Evolutionary conservation across 1,140 invertebrate genomes (phyloP).

Genomic region (Dolichoris vasculosae): DNA sequence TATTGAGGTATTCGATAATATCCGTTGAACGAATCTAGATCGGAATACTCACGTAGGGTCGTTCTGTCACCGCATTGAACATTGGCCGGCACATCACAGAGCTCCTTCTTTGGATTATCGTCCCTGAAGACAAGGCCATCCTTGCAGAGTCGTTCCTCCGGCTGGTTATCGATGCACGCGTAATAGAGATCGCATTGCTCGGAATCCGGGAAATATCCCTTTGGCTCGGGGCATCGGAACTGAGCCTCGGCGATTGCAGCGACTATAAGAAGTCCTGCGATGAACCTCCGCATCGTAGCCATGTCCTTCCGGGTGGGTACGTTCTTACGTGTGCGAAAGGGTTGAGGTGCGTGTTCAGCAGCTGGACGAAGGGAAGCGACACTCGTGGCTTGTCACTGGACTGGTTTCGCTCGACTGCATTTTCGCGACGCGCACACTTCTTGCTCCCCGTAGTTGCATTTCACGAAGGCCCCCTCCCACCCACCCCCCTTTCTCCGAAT

Average conservation of each 20-base stretch:
- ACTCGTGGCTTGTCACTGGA: constrained; percentile 57
- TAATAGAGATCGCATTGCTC: constrained; percentile 90
- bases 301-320: background rate
- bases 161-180: constrained; percentile 80
- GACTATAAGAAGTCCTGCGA: background rate
- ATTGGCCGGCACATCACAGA: constrained; percentile 86
- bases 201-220: constrained; percentile 84
- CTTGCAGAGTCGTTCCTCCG: constrained; percentile 84
- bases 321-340: background rate
- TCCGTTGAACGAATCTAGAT: no score
- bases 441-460: constrained; percentile 59
- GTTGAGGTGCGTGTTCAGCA: background rate
- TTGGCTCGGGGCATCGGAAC: constrained; percentile 83
- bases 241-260: constrained; percentile 56
- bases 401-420: constrained; percentile 66
- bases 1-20: no score
- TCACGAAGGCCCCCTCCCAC: constrained; percentile 56
- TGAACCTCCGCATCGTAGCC: background rate
- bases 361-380: constrained; percentile 37
- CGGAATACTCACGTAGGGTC: constrained; percentile 82
- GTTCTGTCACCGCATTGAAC: constrained; percentile 85
- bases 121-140: constrained; percentile 89
- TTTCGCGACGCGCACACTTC: constrained; percentile 60
- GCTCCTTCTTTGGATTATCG: constrained; percentile 82
- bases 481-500: constrained; percentile 68